Evolutionary conservation across 1,140 invertebrate species (phyloP).

Genomic region (Daktulosphaira vitifoliae): DNA sequence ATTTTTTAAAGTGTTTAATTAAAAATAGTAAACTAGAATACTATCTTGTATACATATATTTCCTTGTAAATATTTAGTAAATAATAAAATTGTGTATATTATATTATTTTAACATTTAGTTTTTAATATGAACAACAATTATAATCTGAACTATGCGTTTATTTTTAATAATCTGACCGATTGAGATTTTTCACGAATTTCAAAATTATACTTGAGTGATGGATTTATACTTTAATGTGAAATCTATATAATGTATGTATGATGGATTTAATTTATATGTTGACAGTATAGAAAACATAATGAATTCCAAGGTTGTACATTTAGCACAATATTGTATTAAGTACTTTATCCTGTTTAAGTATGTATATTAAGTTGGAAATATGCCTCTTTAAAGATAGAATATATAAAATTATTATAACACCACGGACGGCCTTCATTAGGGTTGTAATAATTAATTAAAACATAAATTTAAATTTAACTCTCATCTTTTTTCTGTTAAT

Average conservation of each 20-base stretch:
- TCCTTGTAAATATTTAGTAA: slow-evolving; percentile 29
- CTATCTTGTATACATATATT: slow-evolving; percentile 21
- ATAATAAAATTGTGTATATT: slow-evolving; percentile 26
- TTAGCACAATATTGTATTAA: neutral
- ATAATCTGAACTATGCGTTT: slow-evolving; percentile 25
- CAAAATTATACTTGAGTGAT: too few species aligned
- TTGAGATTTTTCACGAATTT: too few species aligned
- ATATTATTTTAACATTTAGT: slow-evolving; percentile 33
- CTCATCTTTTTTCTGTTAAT: slow-evolving; percentile 6
- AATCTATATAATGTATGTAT: too few species aligned
- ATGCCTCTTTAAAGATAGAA: slow-evolving; percentile 1
- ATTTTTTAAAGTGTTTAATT: slow-evolving; percentile 28
- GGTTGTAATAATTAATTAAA: slow-evolving; percentile 17
- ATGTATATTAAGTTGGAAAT: neutral
- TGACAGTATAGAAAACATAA: too few species aligned
- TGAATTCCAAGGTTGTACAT: too few species aligned
- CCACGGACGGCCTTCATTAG: slow-evolving; percentile 31
- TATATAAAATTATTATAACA: slow-evolving; percentile 20
- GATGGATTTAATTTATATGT: too few species aligned
- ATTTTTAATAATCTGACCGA: too few species aligned
- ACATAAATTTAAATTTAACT: slow-evolving; percentile 13
- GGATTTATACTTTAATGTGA: too few species aligned
- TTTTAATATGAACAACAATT: slow-evolving; percentile 11
- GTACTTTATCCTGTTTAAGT: too few species aligned
- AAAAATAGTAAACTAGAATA: slow-evolving; percentile 27